Base-by-base conservation (phyloP, 2,888 invertebrate species). In the Fragum fragum region DNA sequence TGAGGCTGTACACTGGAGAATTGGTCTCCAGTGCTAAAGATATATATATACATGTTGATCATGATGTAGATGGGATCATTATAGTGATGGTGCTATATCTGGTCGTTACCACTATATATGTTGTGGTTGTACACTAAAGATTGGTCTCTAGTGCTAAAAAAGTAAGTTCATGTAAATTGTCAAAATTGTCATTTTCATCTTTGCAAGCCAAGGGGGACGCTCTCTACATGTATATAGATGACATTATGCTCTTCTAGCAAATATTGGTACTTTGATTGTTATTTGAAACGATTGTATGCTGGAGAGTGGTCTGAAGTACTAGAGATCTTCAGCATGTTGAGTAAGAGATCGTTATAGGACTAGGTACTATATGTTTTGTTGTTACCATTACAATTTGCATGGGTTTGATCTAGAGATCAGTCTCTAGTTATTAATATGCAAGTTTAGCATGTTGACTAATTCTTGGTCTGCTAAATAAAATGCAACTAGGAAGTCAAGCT, bases 271-370 rank as follows among this genome's bases (percentile, higher is more conserved):
- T n/a, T n/a, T n/a, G n/a, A n/a, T n/a, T n/a, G n/a, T n/a, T 81
- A 36, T 88, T 83, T 66, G 78, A 81, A 11, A 42, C 86, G 5
- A 74, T 42, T 23, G 57, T 59, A 9, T 18, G 70, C 6, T 42
- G 21, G 36, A 66, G 21, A 42, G 39, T 21, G 14, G n/a, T 47
- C 3, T 47, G 7, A 3, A 47, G 47, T 47, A 47, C 47, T 14
- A 14, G 14, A 47, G n/a, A 47, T 47, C 7, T 9, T 9, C 6
- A 39, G 6, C 14, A 9, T 47, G n/a, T n/a, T n/a, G n/a, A 6
- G 9, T 88, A 91, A 81, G 88, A 88, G 7, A 74, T 76, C 6
- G 77, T 90, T 7, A 88, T 91, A 36, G 52, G 73, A 26, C 28
- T 77, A 23, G 91, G 90, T 21, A 71, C 73, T n/a, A n/a, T 85